Evolutionary conservation across 1,140 invertebrate genomes (phyloP).

Genomic region (Dinoponera quadriceps): DNA sequence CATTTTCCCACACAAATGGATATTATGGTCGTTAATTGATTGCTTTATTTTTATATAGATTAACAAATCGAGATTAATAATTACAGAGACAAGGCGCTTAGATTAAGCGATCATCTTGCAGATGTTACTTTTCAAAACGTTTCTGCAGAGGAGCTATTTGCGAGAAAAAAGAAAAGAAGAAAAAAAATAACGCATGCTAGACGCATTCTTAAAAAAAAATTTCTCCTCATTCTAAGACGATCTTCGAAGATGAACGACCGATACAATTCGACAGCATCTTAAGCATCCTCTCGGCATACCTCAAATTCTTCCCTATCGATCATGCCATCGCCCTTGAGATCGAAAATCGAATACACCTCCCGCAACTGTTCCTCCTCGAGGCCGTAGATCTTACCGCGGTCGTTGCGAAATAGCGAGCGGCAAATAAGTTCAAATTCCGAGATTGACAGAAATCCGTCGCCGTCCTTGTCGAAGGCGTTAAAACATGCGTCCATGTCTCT

Average conservation of each 20-base stretch:
- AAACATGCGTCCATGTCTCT: conserved; percentile 94
- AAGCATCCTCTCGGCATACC: conserved; percentile 75
- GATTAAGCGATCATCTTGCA: too few relatives aligned
- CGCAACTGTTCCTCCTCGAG: conserved; percentile 90
- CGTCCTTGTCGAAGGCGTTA: conserved; percentile 94
- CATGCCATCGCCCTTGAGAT: conserved; percentile 91
- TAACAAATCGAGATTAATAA: too few relatives aligned
- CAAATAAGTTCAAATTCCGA: conserved; percentile 93
- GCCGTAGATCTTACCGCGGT: conserved; percentile 93
- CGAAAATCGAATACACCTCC: conserved; percentile 93
- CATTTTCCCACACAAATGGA: too few relatives aligned
- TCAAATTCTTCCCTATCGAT: conserved; percentile 94
- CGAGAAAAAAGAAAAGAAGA: background rate
- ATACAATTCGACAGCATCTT: background rate
- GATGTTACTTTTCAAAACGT: too few relatives aligned
- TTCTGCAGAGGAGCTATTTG: background rate
- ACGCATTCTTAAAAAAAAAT: too few relatives aligned
- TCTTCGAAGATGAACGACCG: background rate
- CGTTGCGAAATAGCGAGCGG: conserved; percentile 94
- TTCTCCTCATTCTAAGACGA: too few relatives aligned
- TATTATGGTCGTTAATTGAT: too few relatives aligned
- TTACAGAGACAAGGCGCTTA: too few relatives aligned
- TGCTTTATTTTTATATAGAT: too few relatives aligned
- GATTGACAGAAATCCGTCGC: conserved; percentile 92
- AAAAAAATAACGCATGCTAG: too few relatives aligned